These are phyloP conservation scores for Lepidurus packardi DNA, from an alignment of 1,140 invertebrate species.

Conservation along the genomic window DNA sequence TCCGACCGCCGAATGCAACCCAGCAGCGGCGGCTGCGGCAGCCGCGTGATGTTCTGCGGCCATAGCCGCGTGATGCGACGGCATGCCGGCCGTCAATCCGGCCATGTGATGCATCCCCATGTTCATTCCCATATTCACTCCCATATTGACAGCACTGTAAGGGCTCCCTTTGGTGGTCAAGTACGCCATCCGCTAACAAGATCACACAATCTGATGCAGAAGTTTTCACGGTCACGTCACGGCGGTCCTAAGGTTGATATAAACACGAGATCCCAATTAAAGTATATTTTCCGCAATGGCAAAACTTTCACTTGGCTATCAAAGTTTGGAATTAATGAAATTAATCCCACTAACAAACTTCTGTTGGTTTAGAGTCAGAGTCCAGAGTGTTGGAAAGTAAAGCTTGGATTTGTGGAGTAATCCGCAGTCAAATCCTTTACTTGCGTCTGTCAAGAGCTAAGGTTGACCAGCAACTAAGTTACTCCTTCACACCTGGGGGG, in stretches of 20 bases:
- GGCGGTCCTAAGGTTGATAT: not conserved
- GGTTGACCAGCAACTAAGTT: constrained; percentile 21
- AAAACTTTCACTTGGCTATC: too few relatives aligned
- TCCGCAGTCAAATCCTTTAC: not conserved
- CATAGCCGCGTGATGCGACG: constrained; percentile 28
- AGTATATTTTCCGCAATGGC: too few relatives aligned
- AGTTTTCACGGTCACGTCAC: not conserved
- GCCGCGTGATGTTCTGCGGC: constrained; percentile 28
- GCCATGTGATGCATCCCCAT: constrained; percentile 27
- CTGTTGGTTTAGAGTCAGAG: too few relatives aligned
- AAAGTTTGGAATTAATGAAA: too few relatives aligned
- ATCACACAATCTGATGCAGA: not conserved
- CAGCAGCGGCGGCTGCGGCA: constrained; percentile 26
- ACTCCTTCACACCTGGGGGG: constrained; percentile 13
- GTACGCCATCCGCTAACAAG: constrained; percentile 30
- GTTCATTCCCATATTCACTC: constrained; percentile 29
- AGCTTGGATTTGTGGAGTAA: not conserved
- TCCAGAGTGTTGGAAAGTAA: not conserved
- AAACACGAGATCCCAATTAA: not conserved
- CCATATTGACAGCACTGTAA: constrained; percentile 25
- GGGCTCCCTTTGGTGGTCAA: constrained; percentile 33
- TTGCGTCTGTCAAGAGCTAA: constrained; percentile 21
- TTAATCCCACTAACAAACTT: too few relatives aligned
- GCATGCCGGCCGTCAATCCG: constrained; percentile 29
- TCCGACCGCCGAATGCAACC: constrained; percentile 34